phyloP scores from a whole-genome alignment of 1,140 invertebrate genomes.

The Nephila pilipes region DNA sequence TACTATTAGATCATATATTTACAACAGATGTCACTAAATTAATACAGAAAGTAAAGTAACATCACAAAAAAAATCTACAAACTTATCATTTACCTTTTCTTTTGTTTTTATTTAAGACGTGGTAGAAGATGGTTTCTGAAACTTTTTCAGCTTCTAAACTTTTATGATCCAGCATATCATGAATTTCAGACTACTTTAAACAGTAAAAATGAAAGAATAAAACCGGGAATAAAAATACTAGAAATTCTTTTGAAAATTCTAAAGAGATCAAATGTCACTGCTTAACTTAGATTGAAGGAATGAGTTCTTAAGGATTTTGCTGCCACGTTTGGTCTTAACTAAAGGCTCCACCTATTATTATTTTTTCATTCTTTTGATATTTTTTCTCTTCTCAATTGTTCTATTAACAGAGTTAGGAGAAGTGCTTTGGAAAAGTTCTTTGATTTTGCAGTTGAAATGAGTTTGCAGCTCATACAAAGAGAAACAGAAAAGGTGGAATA shows the following conservation, averaged over 20 bases:
- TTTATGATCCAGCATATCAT: constrained; percentile 68
- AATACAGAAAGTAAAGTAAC: too few species aligned
- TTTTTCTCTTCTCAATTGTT: constrained; percentile 29
- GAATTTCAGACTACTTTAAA: constrained; percentile 55
- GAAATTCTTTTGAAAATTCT: constrained; percentile 64
- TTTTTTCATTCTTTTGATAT: not conserved
- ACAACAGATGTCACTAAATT: too few species aligned
- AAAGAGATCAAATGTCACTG: constrained; percentile 68
- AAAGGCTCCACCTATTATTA: not conserved
- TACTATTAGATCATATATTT: too few species aligned
- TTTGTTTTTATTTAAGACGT: not conserved
- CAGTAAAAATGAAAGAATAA: constrained; percentile 60
- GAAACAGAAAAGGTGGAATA: constrained; percentile 37
- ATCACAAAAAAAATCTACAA: too few species aligned
- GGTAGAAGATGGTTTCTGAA: not conserved
- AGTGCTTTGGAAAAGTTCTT: constrained; percentile 17
- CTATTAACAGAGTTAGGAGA: constrained; percentile 51
- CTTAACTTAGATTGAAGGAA: constrained; percentile 60
- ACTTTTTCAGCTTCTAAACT: constrained; percentile 28
- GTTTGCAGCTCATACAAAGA: constrained; percentile 58
- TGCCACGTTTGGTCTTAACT: constrained; percentile 60
- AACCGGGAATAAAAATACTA: constrained; percentile 48
- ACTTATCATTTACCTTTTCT: not conserved
- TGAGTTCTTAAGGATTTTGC: constrained; percentile 59
- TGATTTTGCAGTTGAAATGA: constrained; percentile 58